Conservation (phyloP, 2,888 invertebrate species). For the Chymomyza amoena region DNA sequence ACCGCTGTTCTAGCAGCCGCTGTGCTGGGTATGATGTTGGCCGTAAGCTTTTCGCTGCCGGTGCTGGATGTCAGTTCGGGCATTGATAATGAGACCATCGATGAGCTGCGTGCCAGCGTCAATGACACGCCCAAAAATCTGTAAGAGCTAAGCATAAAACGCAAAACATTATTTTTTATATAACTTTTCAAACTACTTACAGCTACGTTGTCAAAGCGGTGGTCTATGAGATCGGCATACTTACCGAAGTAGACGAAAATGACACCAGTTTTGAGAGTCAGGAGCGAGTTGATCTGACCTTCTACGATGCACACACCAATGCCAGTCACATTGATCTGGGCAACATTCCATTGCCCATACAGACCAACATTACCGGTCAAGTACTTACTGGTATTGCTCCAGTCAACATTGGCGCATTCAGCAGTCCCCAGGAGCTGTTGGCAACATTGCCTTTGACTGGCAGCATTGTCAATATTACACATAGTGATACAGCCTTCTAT, state of each 20-base stretch:
- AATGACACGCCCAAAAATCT: conserved; percentile 76
- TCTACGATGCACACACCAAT: conserved; percentile 80
- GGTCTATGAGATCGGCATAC: conserved; percentile 82
- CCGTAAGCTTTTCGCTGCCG: conserved; percentile 65
- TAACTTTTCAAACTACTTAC: not conserved
- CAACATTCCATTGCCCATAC: conserved; percentile 80
- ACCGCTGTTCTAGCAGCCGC: conserved; percentile 59
- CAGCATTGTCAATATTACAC: conserved; percentile 78
- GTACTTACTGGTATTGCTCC: conserved; percentile 80
- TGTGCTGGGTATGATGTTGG: conserved; percentile 61
- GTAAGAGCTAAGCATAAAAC: conserved; percentile 56
- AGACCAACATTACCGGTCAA: conserved; percentile 81
- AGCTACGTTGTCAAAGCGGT: conserved; percentile 82
- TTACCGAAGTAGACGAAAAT: conserved; percentile 80
- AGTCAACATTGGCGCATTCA: conserved; percentile 78
- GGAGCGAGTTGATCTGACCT: conserved; percentile 81
- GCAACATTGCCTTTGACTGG: conserved; percentile 77
- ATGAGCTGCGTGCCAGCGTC: conserved; percentile 59
- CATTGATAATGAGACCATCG: conserved; percentile 74
- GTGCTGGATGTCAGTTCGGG: conserved; percentile 65
- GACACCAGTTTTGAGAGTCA: conserved; percentile 78
- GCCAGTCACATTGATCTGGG: conserved; percentile 80
- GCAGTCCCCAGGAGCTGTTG: conserved; percentile 75
- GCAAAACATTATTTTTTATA: not conserved
- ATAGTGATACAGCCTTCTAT: conserved; percentile 78